Conservation (phyloP, 2,888 invertebrate genomes). For the Sminthurinus aureus region DNA sequence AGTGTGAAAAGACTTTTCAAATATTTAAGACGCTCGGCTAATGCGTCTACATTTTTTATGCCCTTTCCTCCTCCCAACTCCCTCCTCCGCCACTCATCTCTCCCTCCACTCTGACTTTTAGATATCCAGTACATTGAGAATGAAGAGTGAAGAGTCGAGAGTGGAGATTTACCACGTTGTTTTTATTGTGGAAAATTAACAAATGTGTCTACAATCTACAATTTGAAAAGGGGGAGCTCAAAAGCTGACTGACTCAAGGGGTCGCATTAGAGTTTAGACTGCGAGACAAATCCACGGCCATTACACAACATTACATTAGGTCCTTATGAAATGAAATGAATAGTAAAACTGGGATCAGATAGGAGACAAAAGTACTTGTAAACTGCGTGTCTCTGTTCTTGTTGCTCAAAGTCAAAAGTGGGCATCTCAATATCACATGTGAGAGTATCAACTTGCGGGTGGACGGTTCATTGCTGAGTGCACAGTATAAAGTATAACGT, state of each 20-base stretch:
- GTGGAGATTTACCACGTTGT: no score
- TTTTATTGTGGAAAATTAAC: no score
- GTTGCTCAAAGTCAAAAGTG: not conserved
- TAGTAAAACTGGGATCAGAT: not conserved
- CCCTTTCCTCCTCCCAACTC: slow-evolving; percentile 2
- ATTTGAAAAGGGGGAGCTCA: no score
- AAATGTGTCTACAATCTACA: no score
- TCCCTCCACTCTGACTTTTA: not conserved
- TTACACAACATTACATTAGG: no score
- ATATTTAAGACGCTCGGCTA: slow-evolving; percentile 4
- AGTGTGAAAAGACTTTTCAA: slow-evolving; percentile 18
- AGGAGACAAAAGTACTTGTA: not conserved
- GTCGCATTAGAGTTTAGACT: no score
- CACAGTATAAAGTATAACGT: no score
- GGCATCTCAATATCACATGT: not conserved
- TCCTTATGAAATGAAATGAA: not conserved
- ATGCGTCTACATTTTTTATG: slow-evolving; percentile 28
- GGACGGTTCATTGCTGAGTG: not conserved
- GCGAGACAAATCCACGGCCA: no score
- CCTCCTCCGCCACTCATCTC: not conserved
- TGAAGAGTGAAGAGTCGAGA: no score
- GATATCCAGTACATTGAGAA: no score
- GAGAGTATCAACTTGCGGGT: not conserved
- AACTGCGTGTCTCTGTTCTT: not conserved
- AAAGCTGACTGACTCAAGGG: no score